Evolutionary conservation across 2,888 invertebrate genomes (phyloP).

Genomic region (Euproctis similis): DNA sequence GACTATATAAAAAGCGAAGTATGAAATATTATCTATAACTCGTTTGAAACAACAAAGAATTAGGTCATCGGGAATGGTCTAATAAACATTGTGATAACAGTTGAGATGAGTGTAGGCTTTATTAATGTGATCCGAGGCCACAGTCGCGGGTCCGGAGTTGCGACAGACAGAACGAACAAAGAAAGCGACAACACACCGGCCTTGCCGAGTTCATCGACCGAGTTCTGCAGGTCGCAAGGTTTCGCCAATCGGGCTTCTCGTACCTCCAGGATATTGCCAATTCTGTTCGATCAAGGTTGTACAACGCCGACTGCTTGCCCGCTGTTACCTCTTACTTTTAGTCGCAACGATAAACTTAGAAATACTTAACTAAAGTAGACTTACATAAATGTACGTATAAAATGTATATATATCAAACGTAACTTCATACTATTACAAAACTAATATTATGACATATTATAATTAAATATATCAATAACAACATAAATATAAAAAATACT

Average conservation of each 20-base stretch:
- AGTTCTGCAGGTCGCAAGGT: slow-evolving; percentile 74
- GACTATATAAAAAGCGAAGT: too few species aligned
- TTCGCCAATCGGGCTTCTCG: slow-evolving; percentile 73
- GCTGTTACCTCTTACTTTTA: slow-evolving; percentile 68
- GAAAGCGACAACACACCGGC: slow-evolving; percentile 68
- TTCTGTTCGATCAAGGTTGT: slow-evolving; percentile 70
- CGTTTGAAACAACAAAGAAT: too few species aligned
- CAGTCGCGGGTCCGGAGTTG: slow-evolving; percentile 45
- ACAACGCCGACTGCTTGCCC: slow-evolving; percentile 36
- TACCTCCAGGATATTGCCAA: slow-evolving; percentile 75
- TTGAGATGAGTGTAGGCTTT: slow-evolving; percentile 65
- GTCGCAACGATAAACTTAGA: slow-evolving; percentile 47
- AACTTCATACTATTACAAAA: slow-evolving; percentile 13
- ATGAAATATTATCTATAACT: too few species aligned
- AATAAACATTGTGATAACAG: slow-evolving; percentile 34
- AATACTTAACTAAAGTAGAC: too few species aligned
- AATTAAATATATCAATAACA: too few species aligned
- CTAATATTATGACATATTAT: slow-evolving; percentile 1
- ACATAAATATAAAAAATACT: too few species aligned
- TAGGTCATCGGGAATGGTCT: slow-evolving; percentile 23
- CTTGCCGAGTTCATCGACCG: slow-evolving; percentile 73
- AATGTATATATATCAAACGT: slow-evolving; percentile 17
- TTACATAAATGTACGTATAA: slow-evolving; percentile 29
- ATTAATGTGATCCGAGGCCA: slow-evolving; percentile 65
- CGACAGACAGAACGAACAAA: slow-evolving; percentile 67